phyloP scores from a whole-genome alignment of 2,888 invertebrate genomes.

The Thereva nobilitata region DNA sequence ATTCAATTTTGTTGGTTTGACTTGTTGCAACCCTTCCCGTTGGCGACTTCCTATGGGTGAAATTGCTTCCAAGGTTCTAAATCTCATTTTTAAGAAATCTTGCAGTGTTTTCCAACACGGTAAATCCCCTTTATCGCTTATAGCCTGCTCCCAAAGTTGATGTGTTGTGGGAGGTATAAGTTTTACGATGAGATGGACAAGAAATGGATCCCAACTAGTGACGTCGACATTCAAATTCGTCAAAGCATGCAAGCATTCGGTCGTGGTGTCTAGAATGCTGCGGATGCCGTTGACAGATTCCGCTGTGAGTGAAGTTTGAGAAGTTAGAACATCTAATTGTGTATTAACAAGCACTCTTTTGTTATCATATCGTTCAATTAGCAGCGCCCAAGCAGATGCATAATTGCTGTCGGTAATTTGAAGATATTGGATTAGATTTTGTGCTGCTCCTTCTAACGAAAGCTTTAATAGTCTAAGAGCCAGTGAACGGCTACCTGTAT shows the following conservation, averaged over 20 bases:
- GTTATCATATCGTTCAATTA: too few relatives aligned
- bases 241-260: background rate
- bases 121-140: background rate
- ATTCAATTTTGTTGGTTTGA: background rate
- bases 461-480: too few relatives aligned
- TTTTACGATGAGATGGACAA: background rate
- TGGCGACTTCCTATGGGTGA: background rate
- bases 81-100: background rate
- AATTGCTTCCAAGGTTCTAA: background rate
- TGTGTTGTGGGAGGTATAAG: background rate
- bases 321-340: too few relatives aligned
- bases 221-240: background rate
- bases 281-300: too few relatives aligned
- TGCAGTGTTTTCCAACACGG: background rate
- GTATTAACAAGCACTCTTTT: too few relatives aligned
- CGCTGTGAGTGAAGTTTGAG: too few relatives aligned
- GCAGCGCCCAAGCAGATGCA: too few relatives aligned
- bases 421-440: too few relatives aligned
- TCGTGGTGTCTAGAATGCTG: too few relatives aligned
- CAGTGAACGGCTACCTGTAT: too few relatives aligned
- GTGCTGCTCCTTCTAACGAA: too few relatives aligned
- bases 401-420: too few relatives aligned
- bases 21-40: background rate
- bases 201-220: background rate
- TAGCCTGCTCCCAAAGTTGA: background rate